A percentile compares a stretch with the other conserved stretches of the same genome.
Evolutionary conservation across 2,113 vertebrate genomes (phyloP).

Genomic region (Saguinus midas): DNA sequence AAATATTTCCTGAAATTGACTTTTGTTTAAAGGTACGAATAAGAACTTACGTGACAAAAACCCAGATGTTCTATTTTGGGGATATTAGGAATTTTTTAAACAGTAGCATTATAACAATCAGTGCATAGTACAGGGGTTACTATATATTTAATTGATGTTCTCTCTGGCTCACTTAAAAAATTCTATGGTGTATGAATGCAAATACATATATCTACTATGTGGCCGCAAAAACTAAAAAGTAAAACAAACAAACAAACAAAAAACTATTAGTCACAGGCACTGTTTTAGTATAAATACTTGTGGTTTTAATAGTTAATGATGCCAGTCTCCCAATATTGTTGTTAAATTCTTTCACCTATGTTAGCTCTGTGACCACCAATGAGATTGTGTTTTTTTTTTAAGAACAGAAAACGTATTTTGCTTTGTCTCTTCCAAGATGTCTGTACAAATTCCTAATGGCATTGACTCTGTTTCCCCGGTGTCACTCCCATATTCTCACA

Average conservation of each 20-base stretch:
- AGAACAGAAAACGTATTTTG: neutral
- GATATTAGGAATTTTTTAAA: neutral
- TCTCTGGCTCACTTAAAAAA: neutral
- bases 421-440: neutral
- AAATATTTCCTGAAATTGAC: neutral
- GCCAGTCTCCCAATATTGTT: rapidly evolving
- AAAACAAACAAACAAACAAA: neutral
- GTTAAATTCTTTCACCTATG: neutral
- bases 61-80: neutral
- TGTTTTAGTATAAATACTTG: neutral
- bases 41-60: neutral
- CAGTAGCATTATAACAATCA: neutral
- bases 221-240: too few relatives aligned
- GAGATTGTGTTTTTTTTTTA: neutral
- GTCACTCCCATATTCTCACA: neutral
- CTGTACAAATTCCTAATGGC: neutral
- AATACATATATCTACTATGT: too few relatives aligned
- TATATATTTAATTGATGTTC: neutral
- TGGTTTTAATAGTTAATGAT: neutral
- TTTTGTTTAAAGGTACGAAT: neutral
- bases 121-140: neutral
- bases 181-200: too few relatives aligned
- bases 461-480: neutral
- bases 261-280: neutral
- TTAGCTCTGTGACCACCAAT: neutral